Evolutionary conservation across 2,888 invertebrate genomes (phyloP), one percentile per base, ranked within the genome.

Genomic region (Acronicta alni): DNA sequence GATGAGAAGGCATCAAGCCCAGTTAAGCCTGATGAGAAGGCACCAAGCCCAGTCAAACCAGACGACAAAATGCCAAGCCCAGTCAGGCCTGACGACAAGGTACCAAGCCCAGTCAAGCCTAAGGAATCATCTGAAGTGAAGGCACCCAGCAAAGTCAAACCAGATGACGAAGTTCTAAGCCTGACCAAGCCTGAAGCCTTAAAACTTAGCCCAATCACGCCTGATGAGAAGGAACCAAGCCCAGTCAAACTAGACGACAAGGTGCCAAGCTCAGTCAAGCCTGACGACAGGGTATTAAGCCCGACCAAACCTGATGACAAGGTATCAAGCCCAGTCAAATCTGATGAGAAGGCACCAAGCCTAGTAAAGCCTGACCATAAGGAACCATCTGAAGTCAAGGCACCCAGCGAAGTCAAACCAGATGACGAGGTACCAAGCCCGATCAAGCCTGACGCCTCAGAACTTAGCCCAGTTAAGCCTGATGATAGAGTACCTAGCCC

Each of bases 251-350:
- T 12, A 4, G 39, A 17, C 5, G 38, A 15, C 35, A 62, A 59
- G 18, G 37, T 18, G 14, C 51, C 60, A 41, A 72, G 67, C 26
- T 51, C 44, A 0, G 20, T 20, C 30, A 17, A 57, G 17, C 37
- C 23, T 16, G 43, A 37, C 3, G 30, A 42, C 1, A 52, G 41
- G 7, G 10, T 30, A n/a, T 9, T 45, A 12, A 67, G 62, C 32
- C 52, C 58, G 8, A 7, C 35, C 60, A 3, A 66, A 35, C n/a
- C 30, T 4, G 52, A 61, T 12, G 63, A 61, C 0, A 59, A 62
- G 12, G 44, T 8, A 7, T 30, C 60, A 3, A 66, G 51, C 10
- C 44, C 64, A 15, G 20, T 16, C 8, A 12, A 42, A 12, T 10
- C 10, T 3, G 49, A 41, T 18, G 42, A 51, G 0, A 41, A 18